Evolutionary conservation across 2,113 vertebrate genomes (phyloP).

Genomic region (Elachura formosa): DNA sequence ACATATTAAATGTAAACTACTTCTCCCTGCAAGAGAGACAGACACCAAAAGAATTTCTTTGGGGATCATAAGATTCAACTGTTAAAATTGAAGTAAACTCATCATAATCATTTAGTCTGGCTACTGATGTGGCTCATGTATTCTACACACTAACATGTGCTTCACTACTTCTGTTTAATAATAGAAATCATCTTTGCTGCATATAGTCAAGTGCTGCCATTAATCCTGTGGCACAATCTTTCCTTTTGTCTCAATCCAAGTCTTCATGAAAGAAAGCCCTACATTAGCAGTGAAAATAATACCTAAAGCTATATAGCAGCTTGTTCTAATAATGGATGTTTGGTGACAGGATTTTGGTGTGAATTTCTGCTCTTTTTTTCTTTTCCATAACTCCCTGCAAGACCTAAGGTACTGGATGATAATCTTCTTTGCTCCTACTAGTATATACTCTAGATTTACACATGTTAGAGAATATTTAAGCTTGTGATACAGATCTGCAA

Average conservation of each 20-base stretch:
- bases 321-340: background rate
- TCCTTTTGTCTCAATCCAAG: background rate
- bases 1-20: background rate
- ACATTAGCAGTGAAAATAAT: rapidly evolving
- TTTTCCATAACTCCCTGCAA: background rate
- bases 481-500: background rate
- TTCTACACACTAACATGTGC: background rate
- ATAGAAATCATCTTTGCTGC: background rate
- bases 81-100: background rate
- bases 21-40: background rate
- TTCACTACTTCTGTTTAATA: background rate
- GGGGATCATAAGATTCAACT: background rate
- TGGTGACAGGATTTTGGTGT: background rate
- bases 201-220: background rate
- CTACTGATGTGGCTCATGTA: background rate
- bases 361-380: background rate
- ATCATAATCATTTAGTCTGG: background rate
- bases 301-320: background rate
- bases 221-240: background rate
- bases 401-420: background rate
- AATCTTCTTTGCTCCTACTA: background rate
- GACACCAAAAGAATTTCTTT: background rate
- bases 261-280: background rate
- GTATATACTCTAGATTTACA: background rate
- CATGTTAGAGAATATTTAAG: background rate